These are phyloP conservation scores for Aegotheles bennettii DNA, from an alignment of 2,113 vertebrate species.

Conservation along the genomic window DNA sequence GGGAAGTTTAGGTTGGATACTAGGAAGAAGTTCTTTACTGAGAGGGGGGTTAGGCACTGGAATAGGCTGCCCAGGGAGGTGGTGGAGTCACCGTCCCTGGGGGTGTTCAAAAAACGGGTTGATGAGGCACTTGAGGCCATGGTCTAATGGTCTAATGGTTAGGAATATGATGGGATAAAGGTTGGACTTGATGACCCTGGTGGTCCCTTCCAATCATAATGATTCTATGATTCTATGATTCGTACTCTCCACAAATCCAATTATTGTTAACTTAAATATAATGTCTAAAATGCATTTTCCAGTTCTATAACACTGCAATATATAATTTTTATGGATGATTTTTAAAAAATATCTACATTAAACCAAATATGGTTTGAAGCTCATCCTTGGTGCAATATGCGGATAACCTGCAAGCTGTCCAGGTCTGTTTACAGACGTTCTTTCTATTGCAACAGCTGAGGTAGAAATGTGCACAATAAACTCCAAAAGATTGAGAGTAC, in stretches of 20 bases:
- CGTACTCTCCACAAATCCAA: not conserved
- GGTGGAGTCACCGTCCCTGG: too few species aligned
- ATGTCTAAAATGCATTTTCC: not conserved
- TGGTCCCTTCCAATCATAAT: too few species aligned
- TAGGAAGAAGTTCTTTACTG: too few species aligned
- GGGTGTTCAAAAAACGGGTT: too few species aligned
- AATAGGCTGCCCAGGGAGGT: too few species aligned
- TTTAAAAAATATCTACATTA: not conserved
- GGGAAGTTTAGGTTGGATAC: too few species aligned
- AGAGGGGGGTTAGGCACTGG: too few species aligned
- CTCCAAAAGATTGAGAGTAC: not conserved
- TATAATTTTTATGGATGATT: not conserved
- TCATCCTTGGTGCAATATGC: not conserved
- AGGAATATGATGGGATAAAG: too few species aligned
- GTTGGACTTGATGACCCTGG: too few species aligned
- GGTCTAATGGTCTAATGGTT: too few species aligned
- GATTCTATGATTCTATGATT: too few species aligned
- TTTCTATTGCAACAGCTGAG: not conserved
- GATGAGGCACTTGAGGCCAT: too few species aligned
- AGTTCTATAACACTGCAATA: not conserved
- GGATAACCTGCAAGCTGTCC: not conserved
- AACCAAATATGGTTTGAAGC: not conserved
- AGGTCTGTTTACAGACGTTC: not conserved
- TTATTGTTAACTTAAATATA: not conserved
- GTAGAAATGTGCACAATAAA: not conserved